phyloP scores from a whole-genome alignment of 2,797 vertebrate species.

The Ambastaia sidthimunki region DNA sequence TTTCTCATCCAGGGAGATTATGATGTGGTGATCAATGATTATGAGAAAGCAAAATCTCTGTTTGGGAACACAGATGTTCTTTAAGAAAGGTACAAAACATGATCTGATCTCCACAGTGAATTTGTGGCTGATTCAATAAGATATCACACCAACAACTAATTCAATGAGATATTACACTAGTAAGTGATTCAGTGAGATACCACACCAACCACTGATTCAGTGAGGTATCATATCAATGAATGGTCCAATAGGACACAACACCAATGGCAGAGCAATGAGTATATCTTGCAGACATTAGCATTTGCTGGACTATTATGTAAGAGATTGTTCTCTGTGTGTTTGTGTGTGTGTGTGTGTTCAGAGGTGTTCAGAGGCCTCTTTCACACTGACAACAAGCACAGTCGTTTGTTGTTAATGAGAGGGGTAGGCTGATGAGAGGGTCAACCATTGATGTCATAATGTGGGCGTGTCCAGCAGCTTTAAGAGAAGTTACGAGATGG shows the following conservation, averaged over 20 bases:
- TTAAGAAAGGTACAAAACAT: conserved; percentile 90
- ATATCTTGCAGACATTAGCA: not conserved
- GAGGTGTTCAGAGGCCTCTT: conserved; percentile 84
- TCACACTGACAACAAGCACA: no score
- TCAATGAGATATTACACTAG: not conserved
- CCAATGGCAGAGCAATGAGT: not conserved
- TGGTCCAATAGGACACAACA: not conserved
- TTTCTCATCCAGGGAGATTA: conserved; percentile 89
- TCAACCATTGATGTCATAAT: no score
- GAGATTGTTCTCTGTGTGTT: not conserved
- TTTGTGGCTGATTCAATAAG: not conserved
- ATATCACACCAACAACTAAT: not conserved
- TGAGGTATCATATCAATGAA: not conserved
- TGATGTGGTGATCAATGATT: conserved; percentile 98
- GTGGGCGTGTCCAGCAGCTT: no score
- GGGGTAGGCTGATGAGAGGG: no score
- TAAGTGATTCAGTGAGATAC: not conserved
- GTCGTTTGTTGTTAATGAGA: no score
- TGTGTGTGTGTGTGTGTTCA: conserved; percentile 79
- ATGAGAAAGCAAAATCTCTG: conserved; percentile 97
- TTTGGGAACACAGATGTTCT: conserved; percentile 96
- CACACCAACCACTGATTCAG: not conserved
- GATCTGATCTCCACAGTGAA: not conserved
- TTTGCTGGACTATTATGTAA: not conserved
- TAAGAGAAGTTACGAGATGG: no score